Evolutionary conservation across 2,113 vertebrate genomes (phyloP).

Genomic region (Lophius piscatorius): DNA sequence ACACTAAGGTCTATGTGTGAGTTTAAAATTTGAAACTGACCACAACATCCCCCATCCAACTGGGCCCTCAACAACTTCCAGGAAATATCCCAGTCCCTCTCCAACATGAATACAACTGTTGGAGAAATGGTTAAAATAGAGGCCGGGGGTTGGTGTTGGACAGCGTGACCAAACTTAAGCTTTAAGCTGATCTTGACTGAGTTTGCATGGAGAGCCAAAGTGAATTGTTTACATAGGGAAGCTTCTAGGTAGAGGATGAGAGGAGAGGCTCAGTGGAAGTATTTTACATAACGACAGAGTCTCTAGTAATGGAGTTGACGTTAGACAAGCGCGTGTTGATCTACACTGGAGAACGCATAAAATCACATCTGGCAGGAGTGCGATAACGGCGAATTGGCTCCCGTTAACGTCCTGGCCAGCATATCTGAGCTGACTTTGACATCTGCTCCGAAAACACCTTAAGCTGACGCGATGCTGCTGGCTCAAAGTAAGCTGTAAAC

Average conservation of each 20-base stretch:
- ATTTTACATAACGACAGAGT: constrained; percentile 36
- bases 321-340: constrained; percentile 21
- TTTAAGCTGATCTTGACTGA: no score
- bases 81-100: background rate
- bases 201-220: constrained; percentile 7
- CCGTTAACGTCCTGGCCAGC: background rate
- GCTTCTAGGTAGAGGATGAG: constrained; percentile 25
- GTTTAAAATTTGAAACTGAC: no score
- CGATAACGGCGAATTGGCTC: constrained; percentile 46
- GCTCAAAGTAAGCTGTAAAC: constrained; percentile 21
- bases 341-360: constrained; percentile 12
- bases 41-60: no score
- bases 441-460: constrained; percentile 32
- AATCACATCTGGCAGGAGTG: constrained; percentile 29
- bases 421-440: constrained; percentile 17
- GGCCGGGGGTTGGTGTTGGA: constrained; percentile 4
- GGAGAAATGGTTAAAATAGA: constrained; percentile 1
- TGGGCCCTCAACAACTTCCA: background rate
- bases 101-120: background rate
- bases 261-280: constrained; percentile 27
- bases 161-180: background rate
- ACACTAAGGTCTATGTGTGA: no score
- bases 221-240: no score
- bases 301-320: constrained; percentile 21
- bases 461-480: constrained; percentile 19